Evolutionary conservation across 1,140 invertebrate species (phyloP), one percentile per base, ranked within the genome.

Genomic region (Heliconius eleuchia): DNA sequence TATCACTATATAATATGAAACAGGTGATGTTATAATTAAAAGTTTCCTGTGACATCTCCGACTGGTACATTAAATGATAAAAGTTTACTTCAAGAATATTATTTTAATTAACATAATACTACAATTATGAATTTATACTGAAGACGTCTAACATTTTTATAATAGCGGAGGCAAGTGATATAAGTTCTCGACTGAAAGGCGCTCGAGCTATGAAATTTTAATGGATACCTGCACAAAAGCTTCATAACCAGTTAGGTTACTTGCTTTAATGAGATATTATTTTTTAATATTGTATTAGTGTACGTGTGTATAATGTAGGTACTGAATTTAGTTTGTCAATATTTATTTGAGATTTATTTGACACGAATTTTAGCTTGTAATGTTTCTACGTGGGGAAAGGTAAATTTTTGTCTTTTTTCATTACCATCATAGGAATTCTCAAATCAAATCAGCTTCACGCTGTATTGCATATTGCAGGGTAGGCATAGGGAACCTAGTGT

Each of bases 251-350:
- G 9, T 5, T 74, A 30, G 37, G 37, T 27, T 57, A 19, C n/a
- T 74, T 57, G 30, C 8, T 74, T 57, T 74, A 57, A 74, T 74
- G 73, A 30, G 60, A 30, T 30, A 66, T 66, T 27, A 30, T 30
- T 30, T 66, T 66, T 30, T 0, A 66, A 27, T 23, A 13, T 60
- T 23, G 1, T 60, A 23, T 23, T 60, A 60, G 19, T 55, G 16
- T 19, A 18, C 7, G n/a, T 5, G 6, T 57, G 5, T 5, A 66
- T 66, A 30, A 66, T 66, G 8, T 5, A 66, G 3, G 3, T n/a
- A 11, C 55, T 11, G 2, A 57, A 57, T 9, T 16, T n/a, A 57
- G 19, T 23, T 23, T 23, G n/a, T n/a, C 55, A n/a, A 4, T 52
- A 18, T 52, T 19, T 52, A 52, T 52, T 52, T 52, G 50, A 19